Base-by-base conservation (phyloP, 37 sponge, comb jelly and placozoan genomes). In the Aplysina aerophoba region DNA sequence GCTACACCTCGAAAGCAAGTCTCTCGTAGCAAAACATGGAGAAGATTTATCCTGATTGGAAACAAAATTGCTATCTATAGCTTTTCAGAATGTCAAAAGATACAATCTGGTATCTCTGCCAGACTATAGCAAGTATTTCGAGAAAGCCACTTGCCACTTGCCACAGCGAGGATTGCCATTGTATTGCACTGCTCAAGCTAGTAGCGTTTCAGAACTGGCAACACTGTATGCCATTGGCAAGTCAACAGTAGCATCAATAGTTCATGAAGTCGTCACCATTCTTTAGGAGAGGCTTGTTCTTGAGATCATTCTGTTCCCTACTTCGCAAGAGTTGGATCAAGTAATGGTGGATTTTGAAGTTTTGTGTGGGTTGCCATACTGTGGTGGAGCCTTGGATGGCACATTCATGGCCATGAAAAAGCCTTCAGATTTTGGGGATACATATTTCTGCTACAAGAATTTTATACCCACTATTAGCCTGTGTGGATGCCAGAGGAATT, bases 381-480 rank as follows among this genome's bases (percentile, higher is more conserved):
- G 75, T 73, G 75, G 35, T 22, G 75, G 75, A 16, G 75, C 75
- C 6, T 36, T 73, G n/a, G 75, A 73, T 73, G 75, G 38, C 6
- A 73, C 75, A 33, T 73, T 73, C 38, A 73, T 31, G 75, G 5
- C 35, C 6, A 73, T 73, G 22, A 73, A 31, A 22, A 73, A 73
- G 33, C 75, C 75, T 8, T 22, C 22, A 22, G 75, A 30, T 4
- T 73, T 22, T 33, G 75, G 34, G 22, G 75, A 73, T 8, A 22
- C 28, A 4, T 73, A 73, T 36, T 73, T 24, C 34, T 73, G 75
- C 38, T 73, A 73, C 11, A 73, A 73, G 38, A 30, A 36, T 11
- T 73, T 31, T 13, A 30, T 22, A 5, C 35, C 75, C 22, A 73
- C 14, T 11, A 73, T 73, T 73, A 31, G 75, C 38, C 27, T 24